Base-by-base conservation (phyloP, 2,797 vertebrate genomes). In the Rhinichthys osculus region DNA sequence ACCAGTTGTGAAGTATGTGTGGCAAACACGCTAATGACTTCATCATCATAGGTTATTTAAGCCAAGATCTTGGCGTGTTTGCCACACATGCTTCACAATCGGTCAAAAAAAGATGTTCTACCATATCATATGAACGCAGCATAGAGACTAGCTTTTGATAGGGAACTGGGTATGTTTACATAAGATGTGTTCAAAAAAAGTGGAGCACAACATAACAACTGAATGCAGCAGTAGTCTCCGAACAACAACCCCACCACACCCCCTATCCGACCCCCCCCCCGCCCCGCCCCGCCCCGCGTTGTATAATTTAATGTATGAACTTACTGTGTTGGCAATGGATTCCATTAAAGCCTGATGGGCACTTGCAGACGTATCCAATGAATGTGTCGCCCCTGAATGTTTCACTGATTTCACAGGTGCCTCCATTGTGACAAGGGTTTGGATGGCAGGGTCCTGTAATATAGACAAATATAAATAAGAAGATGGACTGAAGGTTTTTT, bases 321-420 rank as follows among this genome's bases (percentile, higher is more conserved):
- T 98, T 96, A 99, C 98, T 99, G 95, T 99, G 98, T 89, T 99
- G 98, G 93, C 98, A 99, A 94, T 99, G 98, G 91, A 98, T 94
- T 88, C 98, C 98, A 87, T 96, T 98, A 92, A 98, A 99, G 90
- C 98, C 98, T 54, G 91, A 91, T 27, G 95, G 95, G 93, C 98
- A 99, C 93, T 97, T 98, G 93, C 98, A 99, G 89, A 98, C 90
- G 4, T 99, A 99, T 89, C 97, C 98, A 79, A 99, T 98, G 93
- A 99, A 99, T 2, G 98, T 99, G 91, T 99, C 98, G 0, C 98
- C 98, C 87, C 98, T 94, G 93, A 97, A 99, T 0, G 97, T 97
- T 95, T 98, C 97, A 30, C 98, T 99, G 88, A 99, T 97, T 95
- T 98, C 97, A 94, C 98, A 99, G 11, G 91, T 94, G 89, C 98